These are phyloP conservation scores for Nothocercus nigrocapillus DNA, from an alignment of 2,113 vertebrate species.

Conservation along the genomic window DNA sequence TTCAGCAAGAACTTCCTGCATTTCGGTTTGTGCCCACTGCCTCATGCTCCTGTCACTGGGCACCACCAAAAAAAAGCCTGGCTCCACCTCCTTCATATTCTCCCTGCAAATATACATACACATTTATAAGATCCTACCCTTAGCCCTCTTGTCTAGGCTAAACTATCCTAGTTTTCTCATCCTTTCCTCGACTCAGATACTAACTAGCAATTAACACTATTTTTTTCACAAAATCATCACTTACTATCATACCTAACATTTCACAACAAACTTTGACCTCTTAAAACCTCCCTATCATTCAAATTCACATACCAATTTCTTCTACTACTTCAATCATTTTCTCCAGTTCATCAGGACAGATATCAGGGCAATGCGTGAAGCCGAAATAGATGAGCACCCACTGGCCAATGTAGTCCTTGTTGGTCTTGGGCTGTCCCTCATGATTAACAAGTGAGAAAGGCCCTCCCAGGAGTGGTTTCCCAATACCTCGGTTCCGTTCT, in stretches of 20 bases:
- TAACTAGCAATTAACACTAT: not conserved
- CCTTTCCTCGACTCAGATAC: not conserved
- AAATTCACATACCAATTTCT: slow-evolving; percentile 85
- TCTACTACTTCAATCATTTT: slow-evolving; percentile 96
- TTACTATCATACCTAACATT: not conserved
- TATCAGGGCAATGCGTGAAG: slow-evolving; percentile 97
- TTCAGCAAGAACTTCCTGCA: not conserved
- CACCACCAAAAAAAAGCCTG: not conserved
- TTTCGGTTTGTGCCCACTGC: not conserved
- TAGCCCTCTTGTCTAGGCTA: not conserved
- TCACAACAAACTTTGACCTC: not conserved
- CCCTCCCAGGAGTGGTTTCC: slow-evolving; percentile 90
- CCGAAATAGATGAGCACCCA: slow-evolving; percentile 98
- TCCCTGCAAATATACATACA: not conserved
- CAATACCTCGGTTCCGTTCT: slow-evolving; percentile 85
- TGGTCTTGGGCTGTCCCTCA: slow-evolving; percentile 81
- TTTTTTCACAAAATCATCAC: not conserved
- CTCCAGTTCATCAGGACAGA: slow-evolving; percentile 97
- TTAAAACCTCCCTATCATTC: slow-evolving; percentile 56
- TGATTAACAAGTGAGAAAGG: slow-evolving; percentile 91
- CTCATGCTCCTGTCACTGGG: not conserved
- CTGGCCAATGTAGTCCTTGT: slow-evolving; percentile 88
- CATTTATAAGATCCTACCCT: no score
- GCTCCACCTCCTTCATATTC: not conserved
- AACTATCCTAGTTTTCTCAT: not conserved